phyloP scores from a whole-genome alignment of 2,888 invertebrate genomes.

The Electrophaes corylata region DNA sequence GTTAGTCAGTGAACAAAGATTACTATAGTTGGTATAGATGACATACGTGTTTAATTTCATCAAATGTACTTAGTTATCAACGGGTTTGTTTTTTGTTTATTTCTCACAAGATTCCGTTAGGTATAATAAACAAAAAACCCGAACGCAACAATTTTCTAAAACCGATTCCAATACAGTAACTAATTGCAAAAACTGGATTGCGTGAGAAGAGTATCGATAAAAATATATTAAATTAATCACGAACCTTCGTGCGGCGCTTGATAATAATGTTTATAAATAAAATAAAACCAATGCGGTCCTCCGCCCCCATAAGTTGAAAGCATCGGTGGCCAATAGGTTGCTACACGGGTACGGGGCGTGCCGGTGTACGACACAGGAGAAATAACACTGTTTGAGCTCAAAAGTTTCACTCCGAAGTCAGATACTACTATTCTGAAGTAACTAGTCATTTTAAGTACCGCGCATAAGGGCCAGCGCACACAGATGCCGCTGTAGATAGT shows the following conservation, averaged over 20 bases:
- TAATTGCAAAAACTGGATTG: slow-evolving; percentile 63
- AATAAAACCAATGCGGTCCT: slow-evolving; percentile 48
- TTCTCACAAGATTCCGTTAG: background rate
- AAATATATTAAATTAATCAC: slow-evolving; percentile 80
- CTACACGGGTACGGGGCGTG: slow-evolving; percentile 51
- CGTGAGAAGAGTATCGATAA: slow-evolving; percentile 69
- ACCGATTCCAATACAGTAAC: slow-evolving; percentile 31
- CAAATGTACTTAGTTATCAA: background rate
- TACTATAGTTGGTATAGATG: too few relatives aligned
- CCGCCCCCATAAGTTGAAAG: slow-evolving; percentile 52
- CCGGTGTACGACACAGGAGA: slow-evolving; percentile 29
- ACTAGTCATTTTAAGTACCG: too few relatives aligned
- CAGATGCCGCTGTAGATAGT: too few relatives aligned
- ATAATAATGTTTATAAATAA: slow-evolving; percentile 59
- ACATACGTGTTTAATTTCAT: slow-evolving; percentile 2
- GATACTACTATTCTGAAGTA: too few relatives aligned
- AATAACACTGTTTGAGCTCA: background rate
- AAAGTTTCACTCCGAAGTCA: slow-evolving; percentile 2
- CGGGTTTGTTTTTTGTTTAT: background rate
- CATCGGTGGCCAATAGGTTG: slow-evolving; percentile 55
- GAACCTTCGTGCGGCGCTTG: slow-evolving; percentile 59
- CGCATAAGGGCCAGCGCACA: too few relatives aligned
- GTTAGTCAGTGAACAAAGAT: too few relatives aligned
- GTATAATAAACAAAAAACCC: background rate
- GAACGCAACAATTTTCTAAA: slow-evolving; percentile 9